Percentiles rank a stretch among this genome's conserved stretches.
phyloP scores from a whole-genome alignment of 2,113 vertebrate genomes.

The Pseudorectes ferrugineus region DNA sequence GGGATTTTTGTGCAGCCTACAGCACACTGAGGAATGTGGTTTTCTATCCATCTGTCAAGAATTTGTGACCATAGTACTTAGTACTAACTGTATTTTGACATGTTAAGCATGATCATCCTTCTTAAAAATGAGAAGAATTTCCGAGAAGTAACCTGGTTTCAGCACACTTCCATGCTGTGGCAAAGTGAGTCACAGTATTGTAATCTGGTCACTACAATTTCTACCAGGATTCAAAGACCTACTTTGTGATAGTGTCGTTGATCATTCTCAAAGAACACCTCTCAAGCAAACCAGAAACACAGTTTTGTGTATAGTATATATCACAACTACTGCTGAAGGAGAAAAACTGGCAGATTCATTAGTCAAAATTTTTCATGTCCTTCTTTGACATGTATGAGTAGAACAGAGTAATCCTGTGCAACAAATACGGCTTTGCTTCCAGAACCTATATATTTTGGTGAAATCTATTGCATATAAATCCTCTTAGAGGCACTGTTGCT shows the following conservation, averaged over 20 bases:
- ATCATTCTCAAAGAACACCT: background rate
- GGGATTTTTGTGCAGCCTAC: background rate
- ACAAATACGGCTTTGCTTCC: background rate
- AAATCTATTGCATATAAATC: background rate
- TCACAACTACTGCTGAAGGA: background rate
- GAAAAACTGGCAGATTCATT: background rate
- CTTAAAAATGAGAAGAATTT: background rate
- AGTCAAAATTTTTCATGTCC: background rate
- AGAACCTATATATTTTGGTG: background rate
- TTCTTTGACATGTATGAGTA: background rate
- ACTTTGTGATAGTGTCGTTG: accelerated
- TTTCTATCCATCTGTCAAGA: constrained; percentile 14
- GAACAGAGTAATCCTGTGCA: background rate
- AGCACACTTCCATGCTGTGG: background rate
- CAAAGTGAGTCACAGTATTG: background rate
- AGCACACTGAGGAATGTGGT: background rate
- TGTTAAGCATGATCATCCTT: background rate
- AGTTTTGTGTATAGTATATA: background rate
- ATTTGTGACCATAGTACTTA: constrained; percentile 24
- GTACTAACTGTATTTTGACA: constrained; percentile 1
- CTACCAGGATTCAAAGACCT: background rate
- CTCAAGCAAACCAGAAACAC: background rate
- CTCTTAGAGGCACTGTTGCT: constrained; percentile 50
- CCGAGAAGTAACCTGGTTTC: background rate
- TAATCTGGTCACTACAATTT: background rate